Percentiles rank a stretch among this genome's conserved stretches.
phyloP scores from a whole-genome alignment of 2,797 vertebrate genomes.

The Odontamblyopus lacepedii region DNA sequence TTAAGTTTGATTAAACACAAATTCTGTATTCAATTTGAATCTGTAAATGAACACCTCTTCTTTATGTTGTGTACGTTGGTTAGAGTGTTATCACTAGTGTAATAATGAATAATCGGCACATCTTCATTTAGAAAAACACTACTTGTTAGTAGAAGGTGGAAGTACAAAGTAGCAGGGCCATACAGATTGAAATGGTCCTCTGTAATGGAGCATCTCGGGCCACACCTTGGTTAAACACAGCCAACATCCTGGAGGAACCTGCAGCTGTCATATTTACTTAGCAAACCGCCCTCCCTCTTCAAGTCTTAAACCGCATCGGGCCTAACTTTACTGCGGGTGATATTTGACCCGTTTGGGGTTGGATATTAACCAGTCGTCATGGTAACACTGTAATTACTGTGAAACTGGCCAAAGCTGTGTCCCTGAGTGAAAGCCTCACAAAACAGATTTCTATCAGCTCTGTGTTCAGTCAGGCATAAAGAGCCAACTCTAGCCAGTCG shows the following conservation, averaged over 20 bases:
- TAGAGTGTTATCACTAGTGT: background rate
- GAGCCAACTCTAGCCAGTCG: background rate
- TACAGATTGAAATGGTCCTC: constrained; percentile 33
- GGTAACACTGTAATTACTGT: constrained; percentile 64
- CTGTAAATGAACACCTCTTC: background rate
- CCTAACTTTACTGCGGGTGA: constrained; percentile 28
- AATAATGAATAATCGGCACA: background rate
- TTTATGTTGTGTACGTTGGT: background rate
- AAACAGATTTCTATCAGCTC: constrained; percentile 48
- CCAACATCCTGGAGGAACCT: constrained; percentile 70
- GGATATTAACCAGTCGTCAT: constrained; percentile 67
- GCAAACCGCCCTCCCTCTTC: constrained; percentile 29
- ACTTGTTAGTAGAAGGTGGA: background rate
- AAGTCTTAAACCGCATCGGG: background rate
- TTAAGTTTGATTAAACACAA: too few species aligned
- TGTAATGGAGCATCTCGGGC: constrained; percentile 21
- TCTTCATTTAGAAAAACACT: background rate
- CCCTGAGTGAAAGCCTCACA: constrained; percentile 51
- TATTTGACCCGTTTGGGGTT: constrained; percentile 40
- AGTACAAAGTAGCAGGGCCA: background rate
- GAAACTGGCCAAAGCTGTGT: constrained; percentile 54
- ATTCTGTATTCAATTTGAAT: too few species aligned
- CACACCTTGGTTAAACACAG: constrained; percentile 72
- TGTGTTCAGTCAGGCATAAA: constrained; percentile 8
- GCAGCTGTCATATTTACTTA: constrained; percentile 58